phyloP scores from a whole-genome alignment of 2,888 invertebrate genomes.

The Hermaeophaga mercurialis region DNA sequence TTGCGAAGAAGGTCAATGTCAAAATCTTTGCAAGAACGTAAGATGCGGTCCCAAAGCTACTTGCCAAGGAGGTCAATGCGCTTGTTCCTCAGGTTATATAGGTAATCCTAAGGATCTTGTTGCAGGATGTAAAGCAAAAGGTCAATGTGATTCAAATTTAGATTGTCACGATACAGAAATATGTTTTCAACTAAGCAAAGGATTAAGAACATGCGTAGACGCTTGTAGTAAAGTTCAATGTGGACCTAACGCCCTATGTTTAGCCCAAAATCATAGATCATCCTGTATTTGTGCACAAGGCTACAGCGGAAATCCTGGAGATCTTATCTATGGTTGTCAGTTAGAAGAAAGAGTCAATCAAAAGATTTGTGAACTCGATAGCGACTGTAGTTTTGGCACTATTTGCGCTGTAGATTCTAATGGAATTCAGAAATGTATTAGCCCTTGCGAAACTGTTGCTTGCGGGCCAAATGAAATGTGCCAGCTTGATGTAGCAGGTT shows the following conservation, averaged over 20 bases:
- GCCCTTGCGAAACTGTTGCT: constrained; percentile 79
- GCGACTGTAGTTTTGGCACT: constrained; percentile 73
- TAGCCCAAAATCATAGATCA: constrained; percentile 82
- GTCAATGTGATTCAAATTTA: constrained; percentile 79
- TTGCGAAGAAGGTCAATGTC: constrained; percentile 75
- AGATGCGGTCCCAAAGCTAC: constrained; percentile 82
- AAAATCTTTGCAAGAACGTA: constrained; percentile 76
- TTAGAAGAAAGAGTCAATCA: constrained; percentile 65
- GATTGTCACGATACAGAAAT: constrained; percentile 85
- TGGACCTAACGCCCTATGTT: constrained; percentile 87
- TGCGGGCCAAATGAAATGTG: constrained; percentile 86
- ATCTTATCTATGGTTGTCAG: constrained; percentile 79
- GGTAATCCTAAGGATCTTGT: constrained; percentile 75
- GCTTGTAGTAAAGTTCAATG: constrained; percentile 87
- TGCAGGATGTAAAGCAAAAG: constrained; percentile 74
- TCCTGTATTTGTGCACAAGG: constrained; percentile 86
- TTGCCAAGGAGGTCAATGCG: constrained; percentile 79
- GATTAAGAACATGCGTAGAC: constrained; percentile 81
- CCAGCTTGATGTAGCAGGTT: constrained; percentile 67
- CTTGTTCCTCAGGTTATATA: constrained; percentile 77
- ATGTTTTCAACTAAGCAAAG: constrained; percentile 83
- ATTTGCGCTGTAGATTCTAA: constrained; percentile 71
- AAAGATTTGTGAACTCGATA: constrained; percentile 69
- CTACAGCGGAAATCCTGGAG: constrained; percentile 81
- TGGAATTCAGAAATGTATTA: constrained; percentile 72